Conservation (phyloP, 2,888 invertebrate species). For the Hybos culiciformis region DNA sequence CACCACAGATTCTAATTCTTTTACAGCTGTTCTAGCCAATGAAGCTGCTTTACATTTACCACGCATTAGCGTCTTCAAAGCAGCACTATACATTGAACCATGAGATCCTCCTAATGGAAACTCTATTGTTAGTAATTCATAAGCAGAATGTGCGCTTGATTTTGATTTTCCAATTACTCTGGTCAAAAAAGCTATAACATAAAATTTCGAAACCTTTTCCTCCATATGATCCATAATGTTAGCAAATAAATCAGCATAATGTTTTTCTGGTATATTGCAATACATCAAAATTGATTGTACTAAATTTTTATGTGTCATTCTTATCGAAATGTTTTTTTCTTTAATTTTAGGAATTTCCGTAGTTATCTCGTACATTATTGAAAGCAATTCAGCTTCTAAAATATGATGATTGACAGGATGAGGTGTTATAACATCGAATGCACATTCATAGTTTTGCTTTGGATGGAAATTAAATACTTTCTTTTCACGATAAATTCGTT, state of each 20-base stretch:
- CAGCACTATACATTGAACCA: conserved; percentile 26
- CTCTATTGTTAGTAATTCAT: conserved; percentile 29
- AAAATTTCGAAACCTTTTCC: conserved; percentile 50
- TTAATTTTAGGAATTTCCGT: conserved; percentile 50
- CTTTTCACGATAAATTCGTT: conserved; percentile 72
- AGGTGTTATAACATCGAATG: conserved; percentile 83
- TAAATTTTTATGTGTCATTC: conserved; percentile 66
- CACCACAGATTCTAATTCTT: conserved; percentile 61
- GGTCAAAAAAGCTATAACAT: conserved; percentile 56
- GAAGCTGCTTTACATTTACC: conserved; percentile 53
- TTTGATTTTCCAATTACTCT: conserved; percentile 44
- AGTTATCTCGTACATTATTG: conserved; percentile 61
- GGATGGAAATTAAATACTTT: conserved; percentile 74
- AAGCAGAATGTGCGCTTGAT: conserved; percentile 26
- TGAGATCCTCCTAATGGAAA: conserved; percentile 26
- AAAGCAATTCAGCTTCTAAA: conserved; percentile 77
- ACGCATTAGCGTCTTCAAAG: conserved; percentile 45
- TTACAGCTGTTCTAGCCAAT: conserved; percentile 53
- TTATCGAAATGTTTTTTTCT: conserved; percentile 51
- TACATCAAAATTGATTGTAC: conserved; percentile 62
- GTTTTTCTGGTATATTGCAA: conserved; percentile 62
- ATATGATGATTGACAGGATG: conserved; percentile 57
- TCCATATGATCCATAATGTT: conserved; percentile 34
- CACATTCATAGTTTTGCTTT: conserved; percentile 76
- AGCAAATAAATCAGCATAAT: conserved; percentile 36